phyloP scores from a whole-genome alignment of 2,113 vertebrate species.

The Pteronura brasiliensis region DNA sequence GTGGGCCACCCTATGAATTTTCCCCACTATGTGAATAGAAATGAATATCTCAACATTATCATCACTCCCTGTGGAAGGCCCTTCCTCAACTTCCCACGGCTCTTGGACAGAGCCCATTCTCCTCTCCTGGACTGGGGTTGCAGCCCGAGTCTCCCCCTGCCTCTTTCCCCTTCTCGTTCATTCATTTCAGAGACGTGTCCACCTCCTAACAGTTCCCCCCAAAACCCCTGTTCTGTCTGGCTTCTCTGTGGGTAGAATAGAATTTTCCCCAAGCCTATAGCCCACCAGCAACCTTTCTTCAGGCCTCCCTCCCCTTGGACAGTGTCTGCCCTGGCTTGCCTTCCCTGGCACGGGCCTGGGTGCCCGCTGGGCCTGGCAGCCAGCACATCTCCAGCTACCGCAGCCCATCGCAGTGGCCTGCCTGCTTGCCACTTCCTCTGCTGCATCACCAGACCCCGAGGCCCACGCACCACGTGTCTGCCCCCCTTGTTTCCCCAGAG shows the following conservation, averaged over 20 bases:
- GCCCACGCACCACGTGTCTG: neutral
- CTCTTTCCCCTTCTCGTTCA: neutral
- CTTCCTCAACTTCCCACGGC: neutral
- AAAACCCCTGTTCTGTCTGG: neutral
- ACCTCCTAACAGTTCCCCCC: neutral
- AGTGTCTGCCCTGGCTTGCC: neutral
- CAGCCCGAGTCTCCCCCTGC: neutral
- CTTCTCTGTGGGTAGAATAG: neutral
- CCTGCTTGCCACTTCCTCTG: neutral
- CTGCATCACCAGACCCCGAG: neutral
- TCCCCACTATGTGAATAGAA: neutral
- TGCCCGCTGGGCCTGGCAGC: neutral
- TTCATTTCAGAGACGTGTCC: neutral
- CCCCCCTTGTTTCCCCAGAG: neutral
- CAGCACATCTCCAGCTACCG: neutral
- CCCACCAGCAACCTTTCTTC: neutral
- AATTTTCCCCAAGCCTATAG: neutral
- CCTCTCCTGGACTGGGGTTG: neutral
- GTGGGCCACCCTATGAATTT: neutral
- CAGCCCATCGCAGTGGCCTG: neutral
- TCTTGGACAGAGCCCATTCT: neutral
- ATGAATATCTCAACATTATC: neutral
- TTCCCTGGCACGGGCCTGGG: neutral
- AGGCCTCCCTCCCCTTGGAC: neutral
- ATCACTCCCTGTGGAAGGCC: neutral